Evolutionary conservation across 2,888 invertebrate species (phyloP), one percentile per base, ranked within the genome.

Genomic region (Eledone cirrhosa): DNA sequence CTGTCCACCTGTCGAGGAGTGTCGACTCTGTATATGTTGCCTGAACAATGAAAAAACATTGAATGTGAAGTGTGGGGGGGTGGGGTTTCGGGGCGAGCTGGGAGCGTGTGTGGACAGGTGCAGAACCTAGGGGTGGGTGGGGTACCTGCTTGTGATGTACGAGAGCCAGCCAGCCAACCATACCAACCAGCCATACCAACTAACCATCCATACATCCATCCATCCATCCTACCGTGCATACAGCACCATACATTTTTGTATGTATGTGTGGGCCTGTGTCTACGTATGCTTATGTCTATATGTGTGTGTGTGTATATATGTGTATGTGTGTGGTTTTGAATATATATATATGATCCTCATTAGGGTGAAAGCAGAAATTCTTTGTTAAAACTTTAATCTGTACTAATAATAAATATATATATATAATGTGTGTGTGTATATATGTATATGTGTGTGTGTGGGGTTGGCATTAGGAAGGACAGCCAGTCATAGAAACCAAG

Each of bases 1-100:
- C 99, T 48, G 95, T 98, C 86, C 97, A 98, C 91, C 93, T 98
- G 87, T 97, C 97, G 76, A 94, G 98, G 88, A 97, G 98, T 77
- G 97, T 97, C 74, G 98, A 98, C 93, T 97, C 97, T 78, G 96
- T 97, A 88, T 97, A 82, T 75, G 83, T 83, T 4, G 83, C 84
- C 78, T 85, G 80, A 82, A 72, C 59, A 29, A 72, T 77, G 31
- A n/a, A n/a, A n/a, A n/a, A n/a, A n/a, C n/a, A n/a, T n/a, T n/a
- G n/a, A n/a, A n/a, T n/a, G n/a, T n/a, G n/a, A n/a, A n/a, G n/a
- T n/a, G n/a, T n/a, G n/a, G n/a, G n/a, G n/a, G n/a, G n/a, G n/a
- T n/a, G n/a, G n/a, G n/a, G n/a, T n/a, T n/a, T n/a, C n/a, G n/a
- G n/a, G n/a, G n/a, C n/a, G n/a, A n/a, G n/a, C n/a, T n/a, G n/a